Base-by-base conservation (phyloP, 2,888 invertebrate genomes). In the Microplitis deprimator region DNA sequence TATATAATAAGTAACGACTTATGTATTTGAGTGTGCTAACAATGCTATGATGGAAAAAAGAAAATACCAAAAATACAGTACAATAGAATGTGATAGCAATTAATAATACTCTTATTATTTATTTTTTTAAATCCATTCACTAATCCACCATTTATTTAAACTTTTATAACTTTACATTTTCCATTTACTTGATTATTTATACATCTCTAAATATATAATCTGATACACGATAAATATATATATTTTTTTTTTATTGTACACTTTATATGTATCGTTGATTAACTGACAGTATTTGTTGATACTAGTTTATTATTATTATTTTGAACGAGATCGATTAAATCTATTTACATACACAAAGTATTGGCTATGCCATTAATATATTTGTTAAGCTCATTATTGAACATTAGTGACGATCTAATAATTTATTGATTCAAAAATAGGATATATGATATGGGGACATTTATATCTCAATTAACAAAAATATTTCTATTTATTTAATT, bases 1-100 rank as follows among this genome's bases (percentile, higher is more conserved):
- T 86, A 82, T 86, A 84, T 83, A 83, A 84, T 80, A 50, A 71
- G 62, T 76, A 20, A 16, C 6, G 7, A 70, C 73, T 77, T 68
- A 76, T 68, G 67, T 81, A 80, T 65, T 77, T 71, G 75, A 75
- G 76, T 81, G 80, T 81, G 79, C 80, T 82, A 82, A 82, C 79
- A 80, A 80, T 81, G 76, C 81, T 82, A 80, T 86, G 80, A 68
- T 41, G 60, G 60, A 39, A 40, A 65, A 73, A 10, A 67, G 77
- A 77, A 79, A 78, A 78, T 77, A 50, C 50, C 50, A 75, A 79
- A 80, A 79, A 82, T 81, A 80, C 82, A 81, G 69, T 81, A 80
- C 77, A 76, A 76, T 82, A 82, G 81, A 78, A 80, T 78, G 80
- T 79, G 78, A 80, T 77, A 77, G 80, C 70, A 78, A 80, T 69